These are phyloP conservation scores for Coregonus clupeaformis DNA, from an alignment of 2,113 vertebrate genomes.

Conservation along the genomic window DNA sequence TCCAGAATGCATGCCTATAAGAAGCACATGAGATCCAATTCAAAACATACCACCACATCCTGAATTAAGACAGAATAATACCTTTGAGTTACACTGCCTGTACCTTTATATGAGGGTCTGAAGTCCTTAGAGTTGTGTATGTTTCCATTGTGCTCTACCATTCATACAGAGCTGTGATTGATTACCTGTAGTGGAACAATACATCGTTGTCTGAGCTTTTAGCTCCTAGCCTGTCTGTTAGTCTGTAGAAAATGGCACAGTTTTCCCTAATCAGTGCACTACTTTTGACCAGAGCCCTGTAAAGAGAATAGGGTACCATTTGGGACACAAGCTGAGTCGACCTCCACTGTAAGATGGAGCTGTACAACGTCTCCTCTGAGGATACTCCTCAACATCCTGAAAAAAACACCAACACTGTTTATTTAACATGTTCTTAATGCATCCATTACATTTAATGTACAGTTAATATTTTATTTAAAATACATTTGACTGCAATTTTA, in stretches of 20 bases:
- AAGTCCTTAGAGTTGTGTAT: background rate
- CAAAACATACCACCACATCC: background rate
- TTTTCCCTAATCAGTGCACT: too few relatives aligned
- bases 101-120: background rate
- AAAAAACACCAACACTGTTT: background rate
- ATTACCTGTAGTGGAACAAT: background rate
- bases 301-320: too few relatives aligned
- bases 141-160: background rate
- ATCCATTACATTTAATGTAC: background rate
- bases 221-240: too few relatives aligned
- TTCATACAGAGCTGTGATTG: background rate
- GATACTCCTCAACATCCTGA: background rate
- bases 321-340: too few relatives aligned
- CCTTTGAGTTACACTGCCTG: background rate
- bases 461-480: background rate
- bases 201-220: background rate
- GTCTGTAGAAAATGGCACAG: too few relatives aligned
- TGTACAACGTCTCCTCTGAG: background rate
- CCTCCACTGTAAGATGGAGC: background rate
- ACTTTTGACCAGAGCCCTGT: too few relatives aligned
- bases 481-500: background rate
- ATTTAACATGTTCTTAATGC: constrained; percentile 1
- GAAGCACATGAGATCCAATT: background rate
- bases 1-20: background rate
- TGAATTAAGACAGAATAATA: background rate